A percentile compares a stretch with the other conserved stretches of the same genome.
Evolutionary conservation across 2,888 invertebrate species (phyloP).

Genomic region (Mactromeris polynyma): DNA sequence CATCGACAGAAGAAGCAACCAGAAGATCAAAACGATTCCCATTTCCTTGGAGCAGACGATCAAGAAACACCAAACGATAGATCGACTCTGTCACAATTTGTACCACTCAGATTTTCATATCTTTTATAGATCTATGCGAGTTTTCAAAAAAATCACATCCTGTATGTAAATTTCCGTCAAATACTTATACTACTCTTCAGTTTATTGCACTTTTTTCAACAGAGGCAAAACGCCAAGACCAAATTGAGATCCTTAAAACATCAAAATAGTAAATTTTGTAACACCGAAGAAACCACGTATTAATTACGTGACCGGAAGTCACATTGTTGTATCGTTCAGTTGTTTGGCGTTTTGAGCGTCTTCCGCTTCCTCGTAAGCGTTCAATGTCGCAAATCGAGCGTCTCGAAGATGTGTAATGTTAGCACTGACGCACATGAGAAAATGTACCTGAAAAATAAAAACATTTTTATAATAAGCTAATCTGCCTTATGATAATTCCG

Average conservation of each 20-base stretch:
- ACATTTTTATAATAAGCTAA: not conserved
- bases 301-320: constrained; percentile 45
- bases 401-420: constrained; percentile 84
- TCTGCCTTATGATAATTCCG: too few species aligned
- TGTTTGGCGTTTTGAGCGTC: constrained; percentile 81
- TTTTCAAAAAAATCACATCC: not conserved
- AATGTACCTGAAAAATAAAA: constrained; percentile 80
- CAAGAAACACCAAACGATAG: not conserved
- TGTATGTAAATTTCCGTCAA: constrained; percentile 25
- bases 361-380: constrained; percentile 79
- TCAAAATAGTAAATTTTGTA: constrained; percentile 4
- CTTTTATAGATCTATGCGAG: not conserved
- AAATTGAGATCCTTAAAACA: constrained; percentile 30
- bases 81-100: not conserved
- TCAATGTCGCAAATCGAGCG: constrained; percentile 82
- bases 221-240: constrained; percentile 14
- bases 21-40: not conserved
- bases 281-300: constrained; percentile 41
- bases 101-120: not conserved
- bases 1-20: constrained; percentile 27
- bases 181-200: not conserved
- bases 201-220: constrained; percentile 44
- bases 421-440: constrained; percentile 83
- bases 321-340: constrained; percentile 85
- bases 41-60: not conserved